phyloP scores from a whole-genome alignment of 2,113 vertebrate species.

The Microtus oregoni region DNA sequence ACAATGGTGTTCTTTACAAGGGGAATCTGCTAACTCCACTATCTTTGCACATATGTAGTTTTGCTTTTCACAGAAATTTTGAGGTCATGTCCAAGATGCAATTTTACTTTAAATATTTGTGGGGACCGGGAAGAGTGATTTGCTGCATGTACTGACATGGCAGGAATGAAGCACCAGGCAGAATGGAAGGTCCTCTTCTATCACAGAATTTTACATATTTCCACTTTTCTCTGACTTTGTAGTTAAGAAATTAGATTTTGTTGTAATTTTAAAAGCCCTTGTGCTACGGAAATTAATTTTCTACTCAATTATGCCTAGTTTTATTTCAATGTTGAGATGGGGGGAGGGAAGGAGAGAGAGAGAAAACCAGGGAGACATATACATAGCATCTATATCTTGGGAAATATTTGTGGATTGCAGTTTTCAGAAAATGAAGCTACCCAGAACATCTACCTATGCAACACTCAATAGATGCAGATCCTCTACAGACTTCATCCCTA shows the following conservation, averaged over 20 bases:
- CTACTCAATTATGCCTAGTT: not conserved
- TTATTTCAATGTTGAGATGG: conserved; percentile 52
- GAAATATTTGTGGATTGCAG: not conserved
- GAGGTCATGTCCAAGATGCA: not conserved
- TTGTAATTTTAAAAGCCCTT: not conserved
- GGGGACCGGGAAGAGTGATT: not conserved
- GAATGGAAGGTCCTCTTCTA: not conserved
- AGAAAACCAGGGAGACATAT: not conserved
- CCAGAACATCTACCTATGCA: not conserved
- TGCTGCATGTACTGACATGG: not conserved
- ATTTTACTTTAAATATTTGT: not conserved
- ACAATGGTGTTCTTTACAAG: not conserved
- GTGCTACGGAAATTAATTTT: conserved; percentile 20
- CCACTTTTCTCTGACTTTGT: not conserved
- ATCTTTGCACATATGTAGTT: not conserved
- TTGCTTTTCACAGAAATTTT: not conserved
- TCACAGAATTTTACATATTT: not conserved
- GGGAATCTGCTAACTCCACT: not conserved
- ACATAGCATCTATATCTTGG: not conserved
- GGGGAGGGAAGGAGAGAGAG: not conserved
- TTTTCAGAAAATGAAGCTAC: not conserved
- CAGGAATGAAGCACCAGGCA: not conserved
- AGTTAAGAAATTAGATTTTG: conserved; percentile 47
- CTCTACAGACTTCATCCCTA: not conserved
- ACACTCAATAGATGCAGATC: not conserved